Conservation (phyloP, 2,797 vertebrate species). For the Cercopithecus diana region DNA sequence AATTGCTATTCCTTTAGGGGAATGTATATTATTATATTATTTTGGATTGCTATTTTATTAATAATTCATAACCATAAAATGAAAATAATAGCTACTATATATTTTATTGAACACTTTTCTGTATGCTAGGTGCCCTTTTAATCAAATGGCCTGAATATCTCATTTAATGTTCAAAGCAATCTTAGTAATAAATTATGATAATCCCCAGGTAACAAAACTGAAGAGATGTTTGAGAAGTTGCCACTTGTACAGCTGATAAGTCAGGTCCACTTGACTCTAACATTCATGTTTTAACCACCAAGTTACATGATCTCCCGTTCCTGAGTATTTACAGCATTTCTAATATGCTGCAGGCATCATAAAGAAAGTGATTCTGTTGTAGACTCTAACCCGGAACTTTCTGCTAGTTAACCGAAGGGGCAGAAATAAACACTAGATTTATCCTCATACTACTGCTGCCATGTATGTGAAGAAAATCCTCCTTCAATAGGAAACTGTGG, state of each 20-base stretch:
- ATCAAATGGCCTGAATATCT: background rate
- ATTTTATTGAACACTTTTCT: background rate
- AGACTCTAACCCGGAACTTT: background rate
- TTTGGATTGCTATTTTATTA: background rate
- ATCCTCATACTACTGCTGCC: background rate
- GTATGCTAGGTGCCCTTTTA: background rate
- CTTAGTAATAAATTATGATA: background rate
- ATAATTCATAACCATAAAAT: background rate
- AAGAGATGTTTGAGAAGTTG: background rate
- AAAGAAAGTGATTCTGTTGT: background rate
- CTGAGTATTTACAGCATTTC: background rate
- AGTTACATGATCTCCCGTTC: too few species aligned
- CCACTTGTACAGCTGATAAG: background rate
- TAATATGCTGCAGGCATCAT: fast-evolving
- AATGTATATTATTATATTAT: background rate
- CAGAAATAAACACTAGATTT: background rate
- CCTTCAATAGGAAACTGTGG: background rate
- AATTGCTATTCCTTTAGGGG: background rate
- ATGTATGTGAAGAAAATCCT: background rate
- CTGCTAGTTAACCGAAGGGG: background rate
- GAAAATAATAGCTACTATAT: background rate
- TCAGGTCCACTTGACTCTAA: background rate
- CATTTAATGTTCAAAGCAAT: background rate
- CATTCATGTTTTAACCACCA: background rate
- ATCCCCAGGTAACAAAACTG: background rate